Base-by-base conservation (phyloP, 1,140 invertebrate species). In the Ostrea denselamellosa region DNA sequence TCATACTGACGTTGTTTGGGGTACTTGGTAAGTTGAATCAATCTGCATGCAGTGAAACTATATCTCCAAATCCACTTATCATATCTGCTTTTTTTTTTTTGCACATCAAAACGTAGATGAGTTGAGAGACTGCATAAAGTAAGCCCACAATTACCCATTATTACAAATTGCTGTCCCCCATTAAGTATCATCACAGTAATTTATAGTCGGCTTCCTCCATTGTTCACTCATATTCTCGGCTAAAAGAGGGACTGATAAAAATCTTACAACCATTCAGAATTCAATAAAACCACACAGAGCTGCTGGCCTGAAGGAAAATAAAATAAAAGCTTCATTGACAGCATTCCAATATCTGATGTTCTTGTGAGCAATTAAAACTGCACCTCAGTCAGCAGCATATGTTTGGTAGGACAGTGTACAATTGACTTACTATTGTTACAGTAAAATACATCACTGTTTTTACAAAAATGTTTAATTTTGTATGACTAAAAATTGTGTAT, bases 281-380 rank as follows among this genome's bases (percentile, higher is more conserved):
- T 77, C 68, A 77, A 77, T 77, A 77, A 77, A 77, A 77, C 9
- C 68, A 28, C 68, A 77, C 17, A 12, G 22, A 25, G 22, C 68
- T 77, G 25, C 10, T 28, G 68, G 68, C 68, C 28, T 28, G 25
- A 28, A 77, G 68, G 14, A 77, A 77, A 71, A 77, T 22, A 28
- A 77, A 77, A 77, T 77, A 77, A 77, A 77, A 77, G 28, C 28
- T 25, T 77, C 22, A 77, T 14, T 77, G 68, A 77, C 68, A 77
- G 68, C 10, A 77, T 77, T 77, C 68, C 68, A 25, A 77, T 77
- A 77, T 77, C 68, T 77, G 68, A 77, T 77, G 68, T 77, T 77
- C 25, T 25, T 28, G 68, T n/a, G 25, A 25, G 68, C 68, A 77
- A 77, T 77, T 77, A 77, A 77, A 77, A 77, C 14, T 77, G 25